phyloP scores from a whole-genome alignment of 2,797 vertebrate genomes.

The Schizothorax lantsangensis region DNA sequence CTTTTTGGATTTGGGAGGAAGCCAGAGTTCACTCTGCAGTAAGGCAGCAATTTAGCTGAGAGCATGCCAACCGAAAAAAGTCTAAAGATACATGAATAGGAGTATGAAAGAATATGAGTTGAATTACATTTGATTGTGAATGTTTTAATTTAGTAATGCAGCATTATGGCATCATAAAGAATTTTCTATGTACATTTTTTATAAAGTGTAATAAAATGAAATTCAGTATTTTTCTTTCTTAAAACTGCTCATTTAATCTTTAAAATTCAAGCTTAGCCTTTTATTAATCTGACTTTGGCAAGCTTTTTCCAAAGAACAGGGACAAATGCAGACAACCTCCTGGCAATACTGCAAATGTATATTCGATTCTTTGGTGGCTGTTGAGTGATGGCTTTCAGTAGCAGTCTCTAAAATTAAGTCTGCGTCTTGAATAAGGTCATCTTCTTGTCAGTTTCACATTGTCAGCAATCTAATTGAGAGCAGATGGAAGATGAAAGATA shows the following conservation, averaged over 20 bases:
- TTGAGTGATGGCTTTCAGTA: slow-evolving; percentile 22
- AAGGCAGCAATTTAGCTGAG: slow-evolving; percentile 24
- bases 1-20: slow-evolving; percentile 15
- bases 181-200: neutral
- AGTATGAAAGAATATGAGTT: neutral
- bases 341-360: slow-evolving; percentile 6
- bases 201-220: neutral
- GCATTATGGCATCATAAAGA: neutral
- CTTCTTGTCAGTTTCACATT: slow-evolving; percentile 39
- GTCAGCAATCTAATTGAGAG: slow-evolving; percentile 15
- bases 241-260: slow-evolving; percentile 2
- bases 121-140: neutral
- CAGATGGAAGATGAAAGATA: slow-evolving; percentile 24
- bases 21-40: slow-evolving; percentile 17
- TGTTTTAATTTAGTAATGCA: slow-evolving; percentile 6
- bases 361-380: neutral
- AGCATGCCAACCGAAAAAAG: neutral
- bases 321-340: neutral
- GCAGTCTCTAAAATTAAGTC: slow-evolving; percentile 12
- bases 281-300: neutral
- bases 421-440: slow-evolving; percentile 11
- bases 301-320: neutral
- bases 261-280: neutral
- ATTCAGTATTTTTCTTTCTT: neutral
- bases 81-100: slow-evolving; percentile 11